These are phyloP conservation scores for Trichomalopsis sarcophagae DNA, from an alignment of 1,140 invertebrate species.

Conservation along the genomic window DNA sequence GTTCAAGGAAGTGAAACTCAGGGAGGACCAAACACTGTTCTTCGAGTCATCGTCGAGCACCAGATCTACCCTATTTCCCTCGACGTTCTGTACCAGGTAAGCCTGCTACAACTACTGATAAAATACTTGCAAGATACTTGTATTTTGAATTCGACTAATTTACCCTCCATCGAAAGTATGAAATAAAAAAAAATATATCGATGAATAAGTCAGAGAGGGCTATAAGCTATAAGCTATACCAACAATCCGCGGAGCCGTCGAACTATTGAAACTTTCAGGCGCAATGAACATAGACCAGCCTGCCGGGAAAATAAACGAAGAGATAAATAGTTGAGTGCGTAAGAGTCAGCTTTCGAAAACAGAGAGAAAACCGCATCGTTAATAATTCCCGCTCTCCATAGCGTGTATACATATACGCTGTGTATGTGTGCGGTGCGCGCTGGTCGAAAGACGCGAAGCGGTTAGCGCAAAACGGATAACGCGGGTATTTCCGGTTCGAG, in stretches of 20 bases:
- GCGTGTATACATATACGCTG: neutral
- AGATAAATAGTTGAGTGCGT: slow-evolving; percentile 42
- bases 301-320: slow-evolving; percentile 39
- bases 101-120: no score
- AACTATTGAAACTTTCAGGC: slow-evolving; percentile 37
- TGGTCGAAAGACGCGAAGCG: slow-evolving; percentile 4
- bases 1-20: slow-evolving; percentile 83
- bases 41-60: slow-evolving; percentile 98
- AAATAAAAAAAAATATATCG: neutral
- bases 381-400: slow-evolving; percentile 29
- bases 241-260: neutral
- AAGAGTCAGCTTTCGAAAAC: neutral
- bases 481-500: slow-evolving; percentile 63
- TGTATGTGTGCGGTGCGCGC: neutral
- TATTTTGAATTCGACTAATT: no score
- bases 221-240: neutral
- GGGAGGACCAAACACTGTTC: slow-evolving; percentile 95
- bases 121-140: neutral
- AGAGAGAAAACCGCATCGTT: slow-evolving; percentile 38
- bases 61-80: slow-evolving; percentile 98
- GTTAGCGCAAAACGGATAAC: slow-evolving; percentile 46
- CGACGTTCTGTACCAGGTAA: slow-evolving; percentile 94
- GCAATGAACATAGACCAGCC: slow-evolving; percentile 32
- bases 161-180: no score
- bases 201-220: neutral